These are phyloP conservation scores for Aleadryas rufinucha DNA, from an alignment of 2,113 vertebrate species.

Conservation along the genomic window DNA sequence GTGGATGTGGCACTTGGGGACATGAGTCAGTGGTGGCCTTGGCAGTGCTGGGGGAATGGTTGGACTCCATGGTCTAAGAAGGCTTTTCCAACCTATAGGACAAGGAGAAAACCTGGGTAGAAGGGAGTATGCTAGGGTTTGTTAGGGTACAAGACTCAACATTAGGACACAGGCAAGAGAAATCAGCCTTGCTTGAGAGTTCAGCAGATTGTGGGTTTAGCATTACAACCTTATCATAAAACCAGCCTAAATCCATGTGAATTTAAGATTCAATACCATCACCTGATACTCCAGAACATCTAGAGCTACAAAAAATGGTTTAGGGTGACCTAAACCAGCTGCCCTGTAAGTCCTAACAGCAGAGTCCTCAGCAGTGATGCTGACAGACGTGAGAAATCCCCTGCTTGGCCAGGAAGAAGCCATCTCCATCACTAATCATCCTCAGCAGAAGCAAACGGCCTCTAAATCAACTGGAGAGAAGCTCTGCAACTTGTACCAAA, in stretches of 20 bases:
- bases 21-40: neutral
- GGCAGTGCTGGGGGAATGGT: neutral
- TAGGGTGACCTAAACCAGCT: neutral
- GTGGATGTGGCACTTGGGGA: neutral
- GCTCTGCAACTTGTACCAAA: neutral
- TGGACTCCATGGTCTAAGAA: neutral
- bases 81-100: neutral
- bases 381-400: neutral
- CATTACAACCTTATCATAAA: neutral
- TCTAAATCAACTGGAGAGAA: neutral
- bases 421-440: neutral
- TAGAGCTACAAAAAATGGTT: neutral
- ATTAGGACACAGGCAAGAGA: neutral
- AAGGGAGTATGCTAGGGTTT: neutral
- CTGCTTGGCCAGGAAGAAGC: neutral
- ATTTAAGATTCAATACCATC: neutral
- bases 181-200: neutral
- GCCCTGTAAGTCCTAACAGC: neutral
- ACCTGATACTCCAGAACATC: neutral
- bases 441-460: neutral
- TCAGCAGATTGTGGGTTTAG: neutral
- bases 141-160: neutral
- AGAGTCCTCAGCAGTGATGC: neutral
- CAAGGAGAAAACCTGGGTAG: neutral
- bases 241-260: neutral